phyloP scores from a whole-genome alignment of 1,140 invertebrate genomes.

The Procambarus clarkii region DNA sequence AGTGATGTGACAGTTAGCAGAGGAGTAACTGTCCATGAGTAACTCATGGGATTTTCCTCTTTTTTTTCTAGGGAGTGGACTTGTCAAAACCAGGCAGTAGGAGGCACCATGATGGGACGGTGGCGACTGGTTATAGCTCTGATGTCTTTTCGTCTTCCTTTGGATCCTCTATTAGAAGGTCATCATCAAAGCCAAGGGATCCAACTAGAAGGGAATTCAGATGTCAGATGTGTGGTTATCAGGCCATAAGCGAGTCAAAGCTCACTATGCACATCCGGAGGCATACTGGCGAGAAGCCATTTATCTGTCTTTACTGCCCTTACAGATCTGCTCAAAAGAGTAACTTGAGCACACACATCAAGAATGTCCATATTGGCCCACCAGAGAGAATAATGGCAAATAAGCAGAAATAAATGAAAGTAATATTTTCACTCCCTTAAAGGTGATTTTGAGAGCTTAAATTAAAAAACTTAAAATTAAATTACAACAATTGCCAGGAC shows the following conservation, averaged over 20 bases:
- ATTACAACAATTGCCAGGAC: neutral
- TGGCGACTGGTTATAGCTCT: constrained; percentile 37
- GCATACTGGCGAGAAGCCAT: constrained; percentile 59
- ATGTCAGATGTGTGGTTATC: constrained; percentile 59
- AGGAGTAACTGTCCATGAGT: constrained; percentile 57
- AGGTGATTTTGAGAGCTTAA: neutral
- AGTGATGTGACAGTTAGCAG: constrained; percentile 29
- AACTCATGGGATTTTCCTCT: constrained; percentile 63
- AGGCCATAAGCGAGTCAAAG: constrained; percentile 60
- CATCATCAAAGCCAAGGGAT: constrained; percentile 12
- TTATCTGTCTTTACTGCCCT: constrained; percentile 44
- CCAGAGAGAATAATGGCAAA: constrained; percentile 8
- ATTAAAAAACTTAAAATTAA: too few relatives aligned
- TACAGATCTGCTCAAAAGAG: constrained; percentile 64
- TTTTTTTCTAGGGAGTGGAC: constrained; percentile 67
- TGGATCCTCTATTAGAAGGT: constrained; percentile 37
- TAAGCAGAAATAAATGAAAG: constrained; percentile 4
- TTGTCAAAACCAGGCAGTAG: constrained; percentile 59
- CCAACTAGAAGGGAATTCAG: constrained; percentile 30
- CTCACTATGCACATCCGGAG: constrained; percentile 55
- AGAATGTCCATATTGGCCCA: constrained; percentile 35
- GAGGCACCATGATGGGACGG: constrained; percentile 44
- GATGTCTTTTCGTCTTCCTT: constrained; percentile 33
- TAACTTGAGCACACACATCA: constrained; percentile 59
- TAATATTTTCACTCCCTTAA: neutral